phyloP scores from a whole-genome alignment of 2,888 invertebrate species.

The Eilema depressum region DNA sequence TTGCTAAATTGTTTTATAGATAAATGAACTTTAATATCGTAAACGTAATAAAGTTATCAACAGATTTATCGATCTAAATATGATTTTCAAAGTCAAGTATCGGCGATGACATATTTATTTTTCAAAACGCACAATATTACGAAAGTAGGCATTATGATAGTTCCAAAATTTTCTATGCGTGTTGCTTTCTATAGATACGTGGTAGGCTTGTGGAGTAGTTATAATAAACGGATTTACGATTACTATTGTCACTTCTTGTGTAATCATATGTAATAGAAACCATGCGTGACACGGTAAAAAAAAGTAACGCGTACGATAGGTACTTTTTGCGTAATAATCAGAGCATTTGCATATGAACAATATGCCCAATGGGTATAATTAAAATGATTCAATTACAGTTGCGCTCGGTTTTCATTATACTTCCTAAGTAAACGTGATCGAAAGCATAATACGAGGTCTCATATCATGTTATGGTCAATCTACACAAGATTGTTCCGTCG shows the following conservation, averaged over 20 bases:
- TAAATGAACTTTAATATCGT: background rate
- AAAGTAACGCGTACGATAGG: background rate
- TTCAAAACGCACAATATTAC: background rate
- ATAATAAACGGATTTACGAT: constrained; percentile 52
- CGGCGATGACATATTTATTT: too few relatives aligned
- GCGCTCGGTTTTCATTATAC: constrained; percentile 44
- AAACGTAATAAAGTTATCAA: background rate
- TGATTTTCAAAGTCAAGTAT: too few relatives aligned
- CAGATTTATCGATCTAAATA: background rate
- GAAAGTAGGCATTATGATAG: constrained; percentile 12
- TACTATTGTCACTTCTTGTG: constrained; percentile 37
- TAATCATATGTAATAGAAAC: too few relatives aligned
- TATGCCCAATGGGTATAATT: constrained; percentile 46
- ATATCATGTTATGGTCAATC: constrained; percentile 53
- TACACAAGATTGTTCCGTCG: constrained; percentile 61
- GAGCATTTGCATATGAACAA: constrained; percentile 28
- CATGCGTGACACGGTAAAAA: too few relatives aligned
- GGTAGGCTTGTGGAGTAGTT: constrained; percentile 47
- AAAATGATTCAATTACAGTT: constrained; percentile 41
- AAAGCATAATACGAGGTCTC: constrained; percentile 60
- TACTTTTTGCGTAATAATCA: constrained; percentile 36
- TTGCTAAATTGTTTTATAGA: background rate
- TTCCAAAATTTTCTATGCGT: constrained; percentile 10
- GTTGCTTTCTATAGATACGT: constrained; percentile 35
- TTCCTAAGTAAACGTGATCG: constrained; percentile 52